Percentiles rank a stretch among this genome's conserved stretches.
Conservation (phyloP, 2,113 vertebrate species). For the Neodon shergylaensis region DNA sequence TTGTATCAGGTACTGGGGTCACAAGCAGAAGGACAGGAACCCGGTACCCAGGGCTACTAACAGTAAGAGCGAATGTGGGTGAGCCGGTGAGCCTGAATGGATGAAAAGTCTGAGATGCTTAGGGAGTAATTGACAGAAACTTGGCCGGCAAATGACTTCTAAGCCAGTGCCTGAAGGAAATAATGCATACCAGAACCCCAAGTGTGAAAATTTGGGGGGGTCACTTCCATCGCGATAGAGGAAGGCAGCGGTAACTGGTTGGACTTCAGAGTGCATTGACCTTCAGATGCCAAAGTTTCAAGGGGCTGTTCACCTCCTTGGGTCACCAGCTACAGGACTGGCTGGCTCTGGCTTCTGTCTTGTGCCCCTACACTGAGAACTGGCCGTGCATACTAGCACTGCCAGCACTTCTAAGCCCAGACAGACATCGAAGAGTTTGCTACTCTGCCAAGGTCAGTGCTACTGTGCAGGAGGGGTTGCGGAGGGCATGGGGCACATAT, state of each 20-base stretch:
- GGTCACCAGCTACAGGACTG: not conserved
- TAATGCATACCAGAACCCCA: not conserved
- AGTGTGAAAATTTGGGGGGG: not conserved
- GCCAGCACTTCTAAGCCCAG: not conserved
- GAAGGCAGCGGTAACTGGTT: not conserved
- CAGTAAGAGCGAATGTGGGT: not conserved
- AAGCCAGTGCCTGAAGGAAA: slow-evolving; percentile 33
- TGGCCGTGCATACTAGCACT: not conserved
- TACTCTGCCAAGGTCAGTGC: not conserved
- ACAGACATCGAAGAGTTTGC: not conserved
- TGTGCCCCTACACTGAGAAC: not conserved
- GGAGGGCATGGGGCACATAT: rapidly evolving
- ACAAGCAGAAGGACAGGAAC: not conserved
- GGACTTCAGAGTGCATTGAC: not conserved
- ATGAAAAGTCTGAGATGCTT: not conserved
- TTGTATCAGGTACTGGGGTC: not conserved
- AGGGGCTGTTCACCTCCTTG: too few relatives aligned
- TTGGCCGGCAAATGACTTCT: slow-evolving; percentile 30
- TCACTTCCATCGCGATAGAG: not conserved
- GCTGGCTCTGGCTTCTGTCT: not conserved
- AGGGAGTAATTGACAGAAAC: not conserved
- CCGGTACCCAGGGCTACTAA: not conserved
- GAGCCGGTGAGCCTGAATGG: not conserved
- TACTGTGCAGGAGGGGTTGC: too few relatives aligned
- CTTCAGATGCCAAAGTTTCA: not conserved